Conservation (phyloP, 2,888 invertebrate species). For the Epirrhoe alternata region DNA sequence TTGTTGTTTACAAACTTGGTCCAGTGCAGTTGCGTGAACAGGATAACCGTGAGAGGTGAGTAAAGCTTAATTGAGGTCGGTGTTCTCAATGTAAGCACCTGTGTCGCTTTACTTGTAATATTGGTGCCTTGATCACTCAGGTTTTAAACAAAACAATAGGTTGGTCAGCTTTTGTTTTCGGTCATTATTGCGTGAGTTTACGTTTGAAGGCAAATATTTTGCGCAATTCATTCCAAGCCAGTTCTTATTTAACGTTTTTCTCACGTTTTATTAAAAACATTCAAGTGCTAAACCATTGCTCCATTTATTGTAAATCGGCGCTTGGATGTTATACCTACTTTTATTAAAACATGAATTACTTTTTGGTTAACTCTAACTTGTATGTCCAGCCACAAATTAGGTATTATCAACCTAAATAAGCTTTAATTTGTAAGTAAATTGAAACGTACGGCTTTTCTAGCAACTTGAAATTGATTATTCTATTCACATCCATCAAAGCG, state of each 20-base stretch:
- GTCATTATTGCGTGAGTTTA: conserved; percentile 52
- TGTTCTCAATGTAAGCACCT: conserved; percentile 51
- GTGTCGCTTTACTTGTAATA: conserved; percentile 27
- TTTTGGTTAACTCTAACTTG: background rate
- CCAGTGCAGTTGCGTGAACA: conserved; percentile 65
- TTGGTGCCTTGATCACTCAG: conserved; percentile 27
- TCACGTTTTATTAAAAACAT: background rate
- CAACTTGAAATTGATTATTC: conserved; percentile 51
- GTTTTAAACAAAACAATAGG: conserved; percentile 65
- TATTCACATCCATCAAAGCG: conserved; percentile 58
- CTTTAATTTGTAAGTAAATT: background rate
- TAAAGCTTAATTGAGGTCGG: conserved; percentile 66
- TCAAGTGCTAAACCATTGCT: background rate
- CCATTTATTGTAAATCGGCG: background rate
- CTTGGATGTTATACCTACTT: background rate
- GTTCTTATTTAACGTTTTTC: conserved; percentile 1
- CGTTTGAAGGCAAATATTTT: conserved; percentile 49
- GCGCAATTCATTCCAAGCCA: conserved; percentile 43
- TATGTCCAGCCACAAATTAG: background rate
- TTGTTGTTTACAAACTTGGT: conserved; percentile 73
- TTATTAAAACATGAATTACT: background rate
- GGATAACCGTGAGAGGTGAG: conserved; percentile 76
- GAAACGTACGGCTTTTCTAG: conserved; percentile 15
- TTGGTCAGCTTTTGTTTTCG: conserved; percentile 67
- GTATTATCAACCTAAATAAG: background rate